A percentile compares a stretch with the other conserved stretches of the same genome.
Conservation (phyloP, 1,140 invertebrate genomes). For the Brachionus calyciflorus region DNA sequence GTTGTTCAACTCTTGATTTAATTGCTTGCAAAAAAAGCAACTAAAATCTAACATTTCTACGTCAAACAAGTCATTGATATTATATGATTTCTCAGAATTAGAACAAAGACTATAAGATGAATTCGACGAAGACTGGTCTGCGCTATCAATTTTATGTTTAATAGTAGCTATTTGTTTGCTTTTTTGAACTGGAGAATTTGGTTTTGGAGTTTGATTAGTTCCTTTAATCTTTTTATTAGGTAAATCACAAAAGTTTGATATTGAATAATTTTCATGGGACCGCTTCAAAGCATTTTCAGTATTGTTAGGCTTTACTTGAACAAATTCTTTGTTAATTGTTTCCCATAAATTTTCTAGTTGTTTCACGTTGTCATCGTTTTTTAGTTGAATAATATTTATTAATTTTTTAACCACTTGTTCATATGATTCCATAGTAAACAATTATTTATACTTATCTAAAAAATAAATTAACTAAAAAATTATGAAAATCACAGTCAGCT, state of each 20-base stretch:
- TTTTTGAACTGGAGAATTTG: too few species aligned
- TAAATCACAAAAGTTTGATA: neutral
- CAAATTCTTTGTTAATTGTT: neutral
- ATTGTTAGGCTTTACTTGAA: too few species aligned
- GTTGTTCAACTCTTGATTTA: conserved; percentile 13
- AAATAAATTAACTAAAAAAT: neutral
- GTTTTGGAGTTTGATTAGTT: neutral
- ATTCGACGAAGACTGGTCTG: neutral
- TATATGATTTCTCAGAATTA: neutral
- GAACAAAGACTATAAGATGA: neutral
- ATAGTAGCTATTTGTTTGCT: neutral
- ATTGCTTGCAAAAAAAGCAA: conserved; percentile 24
- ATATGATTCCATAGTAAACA: conserved; percentile 12
- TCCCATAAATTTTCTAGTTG: conserved; percentile 41
- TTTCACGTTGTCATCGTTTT: conserved; percentile 28
- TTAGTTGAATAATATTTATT: conserved; percentile 36
- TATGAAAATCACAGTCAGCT: neutral
- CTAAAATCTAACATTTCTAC: conserved; percentile 5
- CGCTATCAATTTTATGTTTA: neutral
- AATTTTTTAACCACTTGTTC: conserved; percentile 42
- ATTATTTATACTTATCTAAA: neutral
- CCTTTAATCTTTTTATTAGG: neutral
- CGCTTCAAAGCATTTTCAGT: conserved; percentile 3
- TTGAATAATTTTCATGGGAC: neutral
- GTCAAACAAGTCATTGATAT: neutral